A percentile compares a stretch with the other conserved stretches of the same genome.
Evolutionary conservation across 2,888 invertebrate genomes (phyloP).

Genomic region (Criorhina ranunculi): DNA sequence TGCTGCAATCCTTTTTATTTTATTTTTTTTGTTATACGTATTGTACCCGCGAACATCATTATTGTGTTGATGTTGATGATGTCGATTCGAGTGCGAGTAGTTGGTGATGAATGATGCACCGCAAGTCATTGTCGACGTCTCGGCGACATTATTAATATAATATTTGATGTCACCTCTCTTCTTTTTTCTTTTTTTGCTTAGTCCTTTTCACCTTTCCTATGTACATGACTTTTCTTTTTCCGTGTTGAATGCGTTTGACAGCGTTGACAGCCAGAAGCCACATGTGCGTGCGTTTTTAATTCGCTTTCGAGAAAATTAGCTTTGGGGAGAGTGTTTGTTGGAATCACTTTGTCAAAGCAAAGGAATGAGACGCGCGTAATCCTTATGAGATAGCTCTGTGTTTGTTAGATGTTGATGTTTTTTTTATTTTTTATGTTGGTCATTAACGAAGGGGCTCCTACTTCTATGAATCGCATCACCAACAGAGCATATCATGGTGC

Average conservation of each 20-base stretch:
- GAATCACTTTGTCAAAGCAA: constrained; percentile 47
- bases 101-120: constrained; percentile 69
- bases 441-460: constrained; percentile 31
- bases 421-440: constrained; percentile 45
- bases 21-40: constrained; percentile 25
- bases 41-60: constrained; percentile 57
- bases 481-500: constrained; percentile 4
- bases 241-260: constrained; percentile 52
- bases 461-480: not conserved
- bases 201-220: constrained; percentile 5
- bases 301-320: constrained; percentile 60
- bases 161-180: constrained; percentile 51
- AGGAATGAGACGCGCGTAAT: constrained; percentile 32
- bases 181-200: too few relatives aligned
- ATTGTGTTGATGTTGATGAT: constrained; percentile 48
- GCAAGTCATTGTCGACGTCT: constrained; percentile 71
- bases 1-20: constrained; percentile 41
- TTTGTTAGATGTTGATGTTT: constrained; percentile 38
- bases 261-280: too few relatives aligned
- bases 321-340: constrained; percentile 10
- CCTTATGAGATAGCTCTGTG: constrained; percentile 17
- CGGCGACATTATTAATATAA: constrained; percentile 57
- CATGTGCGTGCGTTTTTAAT: constrained; percentile 63
- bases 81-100: constrained; percentile 58
- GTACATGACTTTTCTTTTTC: constrained; percentile 34